phyloP scores from a whole-genome alignment of 2,888 invertebrate genomes.

The Dilophus febrilis region DNA sequence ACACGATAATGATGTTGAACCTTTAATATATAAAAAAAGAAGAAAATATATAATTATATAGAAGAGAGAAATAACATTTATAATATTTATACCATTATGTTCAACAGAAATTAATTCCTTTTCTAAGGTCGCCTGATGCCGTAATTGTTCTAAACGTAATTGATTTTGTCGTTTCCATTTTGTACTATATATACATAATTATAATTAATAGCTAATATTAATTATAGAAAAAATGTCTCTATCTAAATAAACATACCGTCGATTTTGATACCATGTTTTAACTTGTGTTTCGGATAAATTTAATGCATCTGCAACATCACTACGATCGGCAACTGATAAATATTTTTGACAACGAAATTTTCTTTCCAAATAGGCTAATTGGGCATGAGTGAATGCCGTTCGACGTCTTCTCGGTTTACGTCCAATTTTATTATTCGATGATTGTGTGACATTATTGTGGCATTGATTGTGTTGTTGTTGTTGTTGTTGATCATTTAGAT shows the following conservation, averaged over 20 bases:
- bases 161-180: conserved; percentile 86
- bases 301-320: conserved; percentile 80
- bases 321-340: conserved; percentile 80
- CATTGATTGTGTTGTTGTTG: conserved; percentile 8
- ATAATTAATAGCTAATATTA: too few relatives aligned
- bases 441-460: conserved; percentile 9
- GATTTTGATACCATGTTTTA: conserved; percentile 68
- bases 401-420: conserved; percentile 69
- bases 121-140: conserved; percentile 66
- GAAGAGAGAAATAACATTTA: neutral
- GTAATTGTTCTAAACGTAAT: conserved; percentile 63
- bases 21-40: conserved; percentile 9
- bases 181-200: conserved; percentile 37
- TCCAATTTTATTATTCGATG: conserved; percentile 22
- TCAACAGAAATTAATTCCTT: conserved; percentile 38
- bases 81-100: conserved; percentile 1
- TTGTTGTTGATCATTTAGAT: neutral
- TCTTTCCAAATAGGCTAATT: conserved; percentile 77
- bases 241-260: conserved; percentile 19
- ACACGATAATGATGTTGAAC: conserved; percentile 19
- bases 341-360: conserved; percentile 90
- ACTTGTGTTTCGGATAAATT: conserved; percentile 87
- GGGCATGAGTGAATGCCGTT: conserved; percentile 88
- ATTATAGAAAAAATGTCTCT: neutral
- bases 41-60: neutral